Conservation (phyloP, 2,888 invertebrate species). For the Chrysina gloriosa region DNA sequence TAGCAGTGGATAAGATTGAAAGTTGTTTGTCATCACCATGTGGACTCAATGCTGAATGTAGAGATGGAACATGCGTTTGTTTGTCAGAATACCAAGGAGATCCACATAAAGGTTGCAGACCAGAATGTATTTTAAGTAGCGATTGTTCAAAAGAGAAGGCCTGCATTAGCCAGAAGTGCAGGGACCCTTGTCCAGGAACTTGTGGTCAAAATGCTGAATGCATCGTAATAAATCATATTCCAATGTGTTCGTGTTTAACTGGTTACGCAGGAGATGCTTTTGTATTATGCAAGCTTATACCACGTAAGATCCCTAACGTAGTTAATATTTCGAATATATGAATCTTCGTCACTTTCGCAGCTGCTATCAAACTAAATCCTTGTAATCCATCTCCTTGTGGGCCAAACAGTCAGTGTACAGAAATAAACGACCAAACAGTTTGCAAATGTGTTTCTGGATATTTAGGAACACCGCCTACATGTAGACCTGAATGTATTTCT, state of each 20-base stretch:
- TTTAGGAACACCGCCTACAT: slow-evolving; percentile 64
- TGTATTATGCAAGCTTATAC: slow-evolving; percentile 67
- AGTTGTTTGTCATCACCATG: slow-evolving; percentile 85
- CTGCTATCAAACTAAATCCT: slow-evolving; percentile 58
- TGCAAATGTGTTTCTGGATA: slow-evolving; percentile 62
- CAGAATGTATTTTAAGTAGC: slow-evolving; percentile 76
- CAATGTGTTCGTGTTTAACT: slow-evolving; percentile 78
- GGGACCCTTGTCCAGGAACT: slow-evolving; percentile 75
- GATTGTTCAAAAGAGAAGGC: slow-evolving; percentile 75
- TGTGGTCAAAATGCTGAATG: slow-evolving; percentile 80
- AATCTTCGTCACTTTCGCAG: slow-evolving; percentile 45
- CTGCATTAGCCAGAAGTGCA: slow-evolving; percentile 75
- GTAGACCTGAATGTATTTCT: slow-evolving; percentile 64
- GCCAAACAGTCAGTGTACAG: slow-evolving; percentile 57
- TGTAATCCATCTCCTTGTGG: slow-evolving; percentile 60
- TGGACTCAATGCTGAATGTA: slow-evolving; percentile 85
- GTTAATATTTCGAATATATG: not conserved
- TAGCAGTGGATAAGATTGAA: slow-evolving; percentile 58
- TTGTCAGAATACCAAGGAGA: slow-evolving; percentile 82
- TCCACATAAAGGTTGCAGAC: slow-evolving; percentile 77
- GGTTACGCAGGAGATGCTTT: slow-evolving; percentile 79
- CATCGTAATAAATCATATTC: slow-evolving; percentile 78
- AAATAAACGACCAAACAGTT: slow-evolving; percentile 60
- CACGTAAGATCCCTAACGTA: slow-evolving; percentile 63
- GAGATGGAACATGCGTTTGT: slow-evolving; percentile 83